A percentile compares a stretch with the other conserved stretches of the same genome.
Conservation (phyloP, 2,888 invertebrate species). For the Troides helena region DNA sequence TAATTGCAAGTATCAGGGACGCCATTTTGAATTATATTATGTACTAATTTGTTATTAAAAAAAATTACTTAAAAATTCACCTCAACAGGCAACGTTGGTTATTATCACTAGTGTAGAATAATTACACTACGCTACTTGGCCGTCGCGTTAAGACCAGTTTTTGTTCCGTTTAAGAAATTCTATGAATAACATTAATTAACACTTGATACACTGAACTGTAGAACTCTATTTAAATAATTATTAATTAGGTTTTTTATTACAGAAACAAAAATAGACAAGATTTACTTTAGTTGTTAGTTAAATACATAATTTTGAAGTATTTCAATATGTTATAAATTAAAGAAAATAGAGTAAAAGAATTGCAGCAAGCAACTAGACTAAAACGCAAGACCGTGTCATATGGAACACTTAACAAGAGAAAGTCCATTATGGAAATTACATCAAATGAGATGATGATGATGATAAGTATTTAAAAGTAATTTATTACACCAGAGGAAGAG, state of each 20-base stretch:
- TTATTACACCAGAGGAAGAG: no score
- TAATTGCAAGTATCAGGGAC: no score
- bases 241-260: not conserved
- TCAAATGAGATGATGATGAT: no score
- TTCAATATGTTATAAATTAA: no score
- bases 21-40: no score
- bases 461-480: no score
- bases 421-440: no score
- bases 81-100: not conserved
- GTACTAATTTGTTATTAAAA: not conserved
- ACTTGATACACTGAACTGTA: constrained; percentile 16
- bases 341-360: no score
- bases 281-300: not conserved
- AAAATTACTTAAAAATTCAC: not conserved
- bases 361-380: no score
- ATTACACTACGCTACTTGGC: constrained; percentile 5
- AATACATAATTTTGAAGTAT: no score
- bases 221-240: not conserved
- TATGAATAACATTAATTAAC: constrained; percentile 32
- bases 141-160: constrained; percentile 20
- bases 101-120: constrained; percentile 10
- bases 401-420: no score
- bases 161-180: constrained; percentile 24
- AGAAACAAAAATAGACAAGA: not conserved
- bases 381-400: no score